Percentiles rank a stretch among this genome's conserved stretches.
phyloP scores from a whole-genome alignment of 1,140 invertebrate genomes.

The Leucophenga varia region DNA sequence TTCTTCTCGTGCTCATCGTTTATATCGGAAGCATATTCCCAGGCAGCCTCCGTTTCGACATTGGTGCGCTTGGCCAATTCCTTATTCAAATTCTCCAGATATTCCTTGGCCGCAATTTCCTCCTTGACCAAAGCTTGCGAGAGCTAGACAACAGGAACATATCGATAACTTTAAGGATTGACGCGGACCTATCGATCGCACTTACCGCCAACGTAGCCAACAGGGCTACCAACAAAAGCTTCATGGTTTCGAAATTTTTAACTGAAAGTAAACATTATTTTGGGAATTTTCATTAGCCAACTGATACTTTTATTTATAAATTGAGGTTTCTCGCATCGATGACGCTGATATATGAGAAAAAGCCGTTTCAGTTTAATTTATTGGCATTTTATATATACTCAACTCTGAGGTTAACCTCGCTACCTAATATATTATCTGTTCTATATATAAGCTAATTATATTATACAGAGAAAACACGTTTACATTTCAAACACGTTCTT shows the following conservation, averaged over 20 bases:
- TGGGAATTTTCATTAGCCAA: no score
- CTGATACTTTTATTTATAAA: no score
- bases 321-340: no score
- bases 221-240: constrained; percentile 31
- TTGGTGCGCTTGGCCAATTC: constrained; percentile 62
- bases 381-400: no score
- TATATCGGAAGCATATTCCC: constrained; percentile 75
- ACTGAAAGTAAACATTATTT: constrained; percentile 23
- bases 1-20: constrained; percentile 68
- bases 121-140: constrained; percentile 51
- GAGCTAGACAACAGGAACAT: constrained; percentile 14
- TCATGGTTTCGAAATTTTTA: constrained; percentile 32
- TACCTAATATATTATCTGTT: no score
- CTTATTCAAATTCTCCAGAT: constrained; percentile 63
- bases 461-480: no score
- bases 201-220: constrained; percentile 42
- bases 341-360: no score
- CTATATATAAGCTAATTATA: no score
- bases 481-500: no score
- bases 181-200: neutral
- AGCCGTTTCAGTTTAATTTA: no score
- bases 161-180: neutral
- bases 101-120: constrained; percentile 63
- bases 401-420: no score
- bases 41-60: constrained; percentile 61